Conservation (phyloP, 2,888 invertebrate species). For the Yponomeuta plumbellus region DNA sequence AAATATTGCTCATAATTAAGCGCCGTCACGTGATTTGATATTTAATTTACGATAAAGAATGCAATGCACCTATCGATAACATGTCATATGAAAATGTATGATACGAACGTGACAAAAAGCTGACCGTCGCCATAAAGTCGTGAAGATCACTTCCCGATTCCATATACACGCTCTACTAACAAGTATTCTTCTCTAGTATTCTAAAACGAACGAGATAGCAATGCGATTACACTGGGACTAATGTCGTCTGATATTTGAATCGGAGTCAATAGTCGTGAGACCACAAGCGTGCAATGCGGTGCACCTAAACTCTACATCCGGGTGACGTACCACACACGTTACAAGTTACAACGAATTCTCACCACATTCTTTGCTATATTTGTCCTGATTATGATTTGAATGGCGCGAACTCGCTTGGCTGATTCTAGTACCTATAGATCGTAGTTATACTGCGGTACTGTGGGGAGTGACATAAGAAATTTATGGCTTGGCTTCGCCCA, state of each 20-base stretch:
- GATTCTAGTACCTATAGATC: too few species aligned
- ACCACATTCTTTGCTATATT: conserved; percentile 40
- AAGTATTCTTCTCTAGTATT: background rate
- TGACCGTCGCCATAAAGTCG: conserved; percentile 8
- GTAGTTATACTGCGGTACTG: too few species aligned
- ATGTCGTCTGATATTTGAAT: background rate
- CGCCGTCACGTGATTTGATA: background rate
- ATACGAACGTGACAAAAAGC: conserved; percentile 10
- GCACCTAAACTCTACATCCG: conserved; percentile 35
- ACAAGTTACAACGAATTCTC: conserved; percentile 39
- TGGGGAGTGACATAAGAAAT: conserved; percentile 18
- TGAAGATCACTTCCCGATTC: conserved; percentile 1
- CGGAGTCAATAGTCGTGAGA: conserved; percentile 21
- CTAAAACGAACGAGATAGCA: background rate
- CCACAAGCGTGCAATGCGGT: conserved; percentile 23
- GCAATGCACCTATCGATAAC: background rate
- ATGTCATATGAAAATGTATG: background rate
- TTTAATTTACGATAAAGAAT: background rate
- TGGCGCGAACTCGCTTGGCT: too few species aligned
- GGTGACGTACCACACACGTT: conserved; percentile 36
- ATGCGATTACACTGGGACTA: background rate
- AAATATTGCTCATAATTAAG: background rate
- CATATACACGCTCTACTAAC: background rate
- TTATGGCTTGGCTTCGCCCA: conserved; percentile 22
- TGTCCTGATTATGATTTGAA: conserved; percentile 19